phyloP scores from a whole-genome alignment of 2,113 vertebrate species.

The Cyprinodon variegatus region DNA sequence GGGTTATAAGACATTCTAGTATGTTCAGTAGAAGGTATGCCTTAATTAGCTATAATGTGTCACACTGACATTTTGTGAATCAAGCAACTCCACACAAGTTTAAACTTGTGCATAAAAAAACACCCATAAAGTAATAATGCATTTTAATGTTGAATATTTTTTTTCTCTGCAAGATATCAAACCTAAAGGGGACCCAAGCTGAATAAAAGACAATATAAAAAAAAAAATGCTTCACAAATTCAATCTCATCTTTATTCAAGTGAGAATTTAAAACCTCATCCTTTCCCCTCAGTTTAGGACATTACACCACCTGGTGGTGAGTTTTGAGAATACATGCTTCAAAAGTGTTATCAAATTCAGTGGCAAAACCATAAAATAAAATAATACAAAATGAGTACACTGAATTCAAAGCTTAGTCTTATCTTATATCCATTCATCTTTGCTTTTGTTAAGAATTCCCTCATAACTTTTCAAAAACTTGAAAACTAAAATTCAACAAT shows the following conservation, averaged over 20 bases:
- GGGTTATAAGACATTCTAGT: too few relatives aligned
- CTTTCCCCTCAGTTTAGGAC: neutral
- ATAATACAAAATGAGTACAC: too few relatives aligned
- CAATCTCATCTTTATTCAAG: neutral
- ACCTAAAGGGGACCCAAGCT: neutral
- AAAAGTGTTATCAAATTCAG: neutral
- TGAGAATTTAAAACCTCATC: too few relatives aligned
- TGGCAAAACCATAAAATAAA: neutral
- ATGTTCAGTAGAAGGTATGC: neutral
- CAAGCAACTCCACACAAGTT: too few relatives aligned
- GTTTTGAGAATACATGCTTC: neutral
- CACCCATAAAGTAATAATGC: too few relatives aligned
- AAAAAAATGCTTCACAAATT: neutral
- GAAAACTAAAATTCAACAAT: neutral
- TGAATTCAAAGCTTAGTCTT: neutral
- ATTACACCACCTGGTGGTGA: constrained; percentile 45
- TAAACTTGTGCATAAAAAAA: neutral
- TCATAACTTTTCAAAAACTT: neutral
- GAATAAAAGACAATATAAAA: neutral
- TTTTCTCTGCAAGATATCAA: neutral
- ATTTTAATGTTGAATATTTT: too few relatives aligned
- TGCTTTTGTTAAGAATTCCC: neutral
- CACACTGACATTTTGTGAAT: too few relatives aligned
- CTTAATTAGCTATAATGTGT: neutral
- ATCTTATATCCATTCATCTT: neutral